Evolutionary conservation across 1,140 invertebrate species (phyloP), one percentile per base, ranked within the genome.

Genomic region (Drosophila tani): DNA sequence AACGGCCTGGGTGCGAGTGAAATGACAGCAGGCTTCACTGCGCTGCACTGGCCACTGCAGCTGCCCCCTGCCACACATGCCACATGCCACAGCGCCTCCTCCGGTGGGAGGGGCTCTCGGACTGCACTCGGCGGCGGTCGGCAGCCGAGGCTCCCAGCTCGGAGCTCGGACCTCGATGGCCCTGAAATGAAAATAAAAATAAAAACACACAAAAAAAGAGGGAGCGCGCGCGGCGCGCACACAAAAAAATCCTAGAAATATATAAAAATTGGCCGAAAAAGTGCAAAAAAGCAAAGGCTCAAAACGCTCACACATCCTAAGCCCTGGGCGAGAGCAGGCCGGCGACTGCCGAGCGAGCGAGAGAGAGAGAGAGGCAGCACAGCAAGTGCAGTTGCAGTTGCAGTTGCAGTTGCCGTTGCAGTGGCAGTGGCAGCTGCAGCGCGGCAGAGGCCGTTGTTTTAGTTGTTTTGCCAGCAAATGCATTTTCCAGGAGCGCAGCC

Each of bases 1-100:
- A 58, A 63, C 35, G 77, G 69, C 81, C 78, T 90, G 85, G 85
- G 85, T 90, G 85, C 85, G 85, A 88, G 86, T 85, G 85, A 88
- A 88, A 88, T 88, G 87, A 88, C 85, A 90, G 81, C 81, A 88
- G 81, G 62, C 77, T 57, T 38, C 70, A 50, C 15, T 17, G 17
- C 17, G 45, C 40, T 56, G 57, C 81, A 69, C 49, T 56, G 64
- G 49, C 50, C 29, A 63, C 69, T 63, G 75, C 60, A 65, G 21
- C 49, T 41, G 60, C 32, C 43, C 38, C 49, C 12, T 38, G 12
- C 17, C 41, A 43, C 46, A 43, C 46, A 29, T 17, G n/a, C 53
- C 35, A 5, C 65, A 46, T 38, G 21, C 41, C 41, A 11, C 68
- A 49, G 27, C 27, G 24, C 29, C 19, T 29, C 15, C n/a, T 64